phyloP scores from a whole-genome alignment of 1,140 invertebrate species.

The Diprion similis region DNA sequence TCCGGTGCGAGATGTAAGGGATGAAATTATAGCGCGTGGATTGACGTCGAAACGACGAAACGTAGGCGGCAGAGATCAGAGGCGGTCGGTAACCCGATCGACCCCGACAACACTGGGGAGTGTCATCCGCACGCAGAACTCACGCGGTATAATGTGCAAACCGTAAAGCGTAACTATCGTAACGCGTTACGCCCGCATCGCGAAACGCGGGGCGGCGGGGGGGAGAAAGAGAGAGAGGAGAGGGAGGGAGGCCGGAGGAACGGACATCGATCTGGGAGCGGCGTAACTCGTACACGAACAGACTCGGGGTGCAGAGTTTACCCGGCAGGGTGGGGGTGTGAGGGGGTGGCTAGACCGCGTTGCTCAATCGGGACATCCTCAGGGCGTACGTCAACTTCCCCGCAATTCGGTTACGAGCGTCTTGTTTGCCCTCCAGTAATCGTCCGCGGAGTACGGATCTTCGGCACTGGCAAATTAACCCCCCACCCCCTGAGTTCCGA shows the following conservation, averaged over 20 bases:
- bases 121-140: background rate
- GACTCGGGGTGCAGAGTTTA: too few relatives aligned
- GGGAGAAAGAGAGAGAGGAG: conserved; percentile 19
- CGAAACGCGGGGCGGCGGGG: background rate
- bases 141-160: background rate
- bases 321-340: too few relatives aligned
- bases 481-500: too few relatives aligned
- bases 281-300: background rate
- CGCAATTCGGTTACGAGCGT: background rate
- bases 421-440: too few relatives aligned
- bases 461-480: too few relatives aligned
- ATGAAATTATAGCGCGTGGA: background rate
- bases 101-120: background rate
- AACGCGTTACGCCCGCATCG: conserved; percentile 21
- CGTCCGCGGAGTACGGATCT: too few relatives aligned
- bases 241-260: conserved; percentile 35
- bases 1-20: background rate
- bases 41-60: background rate
- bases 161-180: conserved; percentile 12
- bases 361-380: background rate
- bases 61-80: background rate
- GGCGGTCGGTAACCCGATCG: background rate
- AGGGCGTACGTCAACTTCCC: background rate
- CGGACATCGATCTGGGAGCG: conserved; percentile 4
- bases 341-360: background rate